Conservation (phyloP, 2,113 vertebrate genomes). For the Rhipidura dahli region DNA sequence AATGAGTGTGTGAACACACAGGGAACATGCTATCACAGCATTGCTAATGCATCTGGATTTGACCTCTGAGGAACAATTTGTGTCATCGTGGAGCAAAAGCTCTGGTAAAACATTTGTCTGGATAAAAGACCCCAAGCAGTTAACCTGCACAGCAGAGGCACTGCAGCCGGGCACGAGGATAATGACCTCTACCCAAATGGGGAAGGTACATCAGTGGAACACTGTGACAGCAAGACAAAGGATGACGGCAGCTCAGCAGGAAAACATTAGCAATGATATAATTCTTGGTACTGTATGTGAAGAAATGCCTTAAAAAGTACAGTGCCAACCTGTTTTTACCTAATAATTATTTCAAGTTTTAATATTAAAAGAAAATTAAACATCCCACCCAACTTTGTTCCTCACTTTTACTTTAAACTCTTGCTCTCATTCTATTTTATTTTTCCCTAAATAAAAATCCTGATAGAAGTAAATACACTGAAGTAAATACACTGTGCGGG, state of each 20-base stretch:
- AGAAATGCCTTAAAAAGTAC: slow-evolving; percentile 63
- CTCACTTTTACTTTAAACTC: slow-evolving; percentile 34
- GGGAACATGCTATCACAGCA: slow-evolving; percentile 37
- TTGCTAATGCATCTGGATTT: slow-evolving; percentile 39
- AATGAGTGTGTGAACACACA: not conserved
- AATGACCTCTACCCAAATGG: slow-evolving; percentile 77
- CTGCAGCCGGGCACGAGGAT: slow-evolving; percentile 68
- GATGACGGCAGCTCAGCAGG: slow-evolving; percentile 66
- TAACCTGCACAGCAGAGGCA: slow-evolving; percentile 78
- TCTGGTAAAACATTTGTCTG: slow-evolving; percentile 74
- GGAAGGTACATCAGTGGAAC: slow-evolving; percentile 74
- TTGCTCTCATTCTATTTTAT: slow-evolving; percentile 6
- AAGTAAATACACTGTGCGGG: not conserved
- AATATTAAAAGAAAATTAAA: not conserved
- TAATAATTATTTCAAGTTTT: slow-evolving; percentile 27
- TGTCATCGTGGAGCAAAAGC: slow-evolving; percentile 64
- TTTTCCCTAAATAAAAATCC: slow-evolving; percentile 39
- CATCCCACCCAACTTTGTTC: slow-evolving; percentile 14
- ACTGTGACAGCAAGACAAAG: slow-evolving; percentile 71
- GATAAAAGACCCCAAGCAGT: slow-evolving; percentile 79
- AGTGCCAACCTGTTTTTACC: slow-evolving; percentile 50
- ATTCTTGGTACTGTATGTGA: slow-evolving; percentile 54
- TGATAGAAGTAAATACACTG: not conserved
- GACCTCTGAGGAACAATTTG: slow-evolving; percentile 65
- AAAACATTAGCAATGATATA: slow-evolving; percentile 75